Base-by-base conservation (phyloP, 2,888 invertebrate species). In the Hypomecis punctinalis region DNA sequence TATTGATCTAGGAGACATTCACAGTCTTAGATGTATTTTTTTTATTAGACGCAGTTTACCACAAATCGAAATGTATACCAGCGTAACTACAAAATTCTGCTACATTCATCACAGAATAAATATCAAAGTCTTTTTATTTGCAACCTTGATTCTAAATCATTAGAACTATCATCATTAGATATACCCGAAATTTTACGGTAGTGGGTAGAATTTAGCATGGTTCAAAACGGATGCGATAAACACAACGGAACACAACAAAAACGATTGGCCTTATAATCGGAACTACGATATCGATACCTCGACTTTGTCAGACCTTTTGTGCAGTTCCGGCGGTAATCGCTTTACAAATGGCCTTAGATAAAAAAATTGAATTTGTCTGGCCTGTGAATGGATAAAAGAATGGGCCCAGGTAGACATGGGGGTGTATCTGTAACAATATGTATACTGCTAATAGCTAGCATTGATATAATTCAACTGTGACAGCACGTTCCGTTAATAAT, bases 261-360 rank as follows among this genome's bases (percentile, higher is more conserved):
- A 85, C 83, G 85, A 90, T 90, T 89, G 81, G 84, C 79, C 83
- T 86, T 88, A 88, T 86, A 68, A 86, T 89, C 89, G 89, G 88
- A 91, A 90, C 90, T 89, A 82, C 81, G 90, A 88, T 88, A 91
- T 81, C 83, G 90, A 92, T 91, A 90, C 85, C 83, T 74, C 82
- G 76, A 81, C 81, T 87, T 86, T 85, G 86, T 87, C 85, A 83
- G 81, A 79, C 81, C 86, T 82, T 87, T 91, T 92, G 90, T 91
- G 79, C 81, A 88, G 87, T 87, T 90, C 91, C 92, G 90, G 85
- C 85, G 81, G 85, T 90, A 88, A 91, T 87, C 85, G 84, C 72
- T 85, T 83, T 73, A 89, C 85, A 85, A 84, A 89, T 82, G 78
- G 79, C 63, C 69, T 73, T 72, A 66, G 79, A 80, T 79, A 86